Conservation (phyloP, 1,140 invertebrate genomes). For the Drosophila takahashii region DNA sequence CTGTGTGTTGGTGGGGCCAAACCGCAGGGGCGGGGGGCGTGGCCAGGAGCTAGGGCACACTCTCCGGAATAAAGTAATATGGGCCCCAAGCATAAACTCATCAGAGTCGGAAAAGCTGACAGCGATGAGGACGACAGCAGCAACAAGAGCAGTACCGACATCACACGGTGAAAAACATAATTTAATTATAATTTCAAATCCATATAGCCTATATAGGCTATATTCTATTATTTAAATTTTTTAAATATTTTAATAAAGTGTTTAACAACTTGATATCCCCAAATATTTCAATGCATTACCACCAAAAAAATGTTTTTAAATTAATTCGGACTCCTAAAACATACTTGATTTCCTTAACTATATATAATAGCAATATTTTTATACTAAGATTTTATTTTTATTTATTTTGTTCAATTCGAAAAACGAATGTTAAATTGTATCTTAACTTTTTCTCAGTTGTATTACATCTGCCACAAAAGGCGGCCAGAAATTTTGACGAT, state of each 20-base stretch:
- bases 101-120: constrained; percentile 79
- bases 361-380: too few species aligned
- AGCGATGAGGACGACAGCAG: constrained; percentile 44
- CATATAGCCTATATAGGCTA: background rate
- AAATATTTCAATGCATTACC: too few species aligned
- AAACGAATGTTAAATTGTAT: background rate
- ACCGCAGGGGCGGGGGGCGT: constrained; percentile 40
- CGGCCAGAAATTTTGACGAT: constrained; percentile 52
- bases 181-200: background rate
- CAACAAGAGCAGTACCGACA: constrained; percentile 36
- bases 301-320: too few species aligned
- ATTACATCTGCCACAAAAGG: constrained; percentile 20
- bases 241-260: too few species aligned
- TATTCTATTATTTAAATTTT: too few species aligned
- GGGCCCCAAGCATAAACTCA: constrained; percentile 77
- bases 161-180: constrained; percentile 19
- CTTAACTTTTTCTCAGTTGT: background rate
- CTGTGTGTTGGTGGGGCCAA: constrained; percentile 18
- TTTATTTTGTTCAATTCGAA: background rate
- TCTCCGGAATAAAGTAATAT: constrained; percentile 71
- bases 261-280: too few species aligned
- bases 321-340: too few species aligned
- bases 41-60: constrained; percentile 14
- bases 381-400: too few species aligned
- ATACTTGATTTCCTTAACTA: too few species aligned